phyloP scores from a whole-genome alignment of 53 echinoderm and acorn worm species.

The Pentamera pediparva region DNA sequence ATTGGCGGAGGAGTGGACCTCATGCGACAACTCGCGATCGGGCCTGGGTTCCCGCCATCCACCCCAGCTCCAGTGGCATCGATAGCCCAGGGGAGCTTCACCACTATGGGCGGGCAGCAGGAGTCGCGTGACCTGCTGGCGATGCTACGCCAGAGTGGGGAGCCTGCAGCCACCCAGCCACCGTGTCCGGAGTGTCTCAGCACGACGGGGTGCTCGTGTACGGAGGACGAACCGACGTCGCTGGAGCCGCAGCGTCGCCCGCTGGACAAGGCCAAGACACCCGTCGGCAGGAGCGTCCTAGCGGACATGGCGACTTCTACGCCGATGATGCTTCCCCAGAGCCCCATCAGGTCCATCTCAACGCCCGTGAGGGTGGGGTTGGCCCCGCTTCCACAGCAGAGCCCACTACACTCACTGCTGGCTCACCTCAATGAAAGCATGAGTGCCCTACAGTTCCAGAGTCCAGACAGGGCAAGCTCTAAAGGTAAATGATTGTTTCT shows the following conservation, averaged over 20 bases:
- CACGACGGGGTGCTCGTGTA: conserved; percentile 2
- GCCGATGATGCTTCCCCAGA: conserved; percentile 1
- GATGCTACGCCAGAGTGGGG: conserved; percentile 53
- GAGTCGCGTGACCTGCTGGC: conserved; percentile 53
- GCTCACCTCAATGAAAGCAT: conserved; percentile 43
- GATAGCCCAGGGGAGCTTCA: not conserved
- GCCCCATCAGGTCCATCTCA: not conserved
- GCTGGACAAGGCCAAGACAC: not conserved
- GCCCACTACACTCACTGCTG: conserved; percentile 33
- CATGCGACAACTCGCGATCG: conserved; percentile 8
- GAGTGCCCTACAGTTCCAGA: conserved; percentile 52
- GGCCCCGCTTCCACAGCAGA: not conserved
- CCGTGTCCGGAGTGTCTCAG: conserved; percentile 2
- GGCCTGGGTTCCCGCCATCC: not conserved
- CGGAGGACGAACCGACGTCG: not conserved
- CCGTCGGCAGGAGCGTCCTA: not conserved
- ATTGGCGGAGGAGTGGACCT: not conserved
- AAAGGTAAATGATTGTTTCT: conserved; percentile 50
- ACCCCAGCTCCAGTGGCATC: not conserved
- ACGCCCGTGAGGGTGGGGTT: not conserved
- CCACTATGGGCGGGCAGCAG: not conserved
- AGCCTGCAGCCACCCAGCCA: conserved; percentile 12
- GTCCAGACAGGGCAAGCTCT: conserved; percentile 43
- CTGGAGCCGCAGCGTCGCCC: not conserved
- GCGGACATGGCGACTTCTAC: not conserved